Conservation (phyloP, 2,888 invertebrate genomes). For the Erannis defoliaria region DNA sequence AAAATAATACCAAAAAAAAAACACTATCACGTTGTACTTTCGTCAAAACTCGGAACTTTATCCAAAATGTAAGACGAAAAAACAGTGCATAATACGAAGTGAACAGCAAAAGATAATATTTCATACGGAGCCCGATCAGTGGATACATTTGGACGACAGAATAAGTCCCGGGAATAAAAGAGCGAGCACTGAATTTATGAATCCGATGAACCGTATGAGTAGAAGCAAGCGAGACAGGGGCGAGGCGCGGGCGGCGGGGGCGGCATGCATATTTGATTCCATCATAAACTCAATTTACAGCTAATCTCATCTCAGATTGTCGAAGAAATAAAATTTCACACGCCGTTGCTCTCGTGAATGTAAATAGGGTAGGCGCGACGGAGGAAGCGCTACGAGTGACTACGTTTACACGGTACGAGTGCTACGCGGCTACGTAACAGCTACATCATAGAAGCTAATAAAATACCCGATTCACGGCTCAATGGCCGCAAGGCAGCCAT, state of each 20-base stretch:
- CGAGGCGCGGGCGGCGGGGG: constrained; percentile 41
- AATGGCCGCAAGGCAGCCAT: no score
- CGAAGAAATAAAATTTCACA: constrained; percentile 86
- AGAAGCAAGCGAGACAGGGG: constrained; percentile 40
- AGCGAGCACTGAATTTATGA: constrained; percentile 70
- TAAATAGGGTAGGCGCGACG: constrained; percentile 67
- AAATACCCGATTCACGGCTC: no score
- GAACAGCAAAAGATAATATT: constrained; percentile 53
- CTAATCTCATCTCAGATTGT: constrained; percentile 85
- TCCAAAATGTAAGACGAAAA: constrained; percentile 16
- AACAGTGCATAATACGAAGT: constrained; percentile 1
- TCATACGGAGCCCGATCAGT: constrained; percentile 58
- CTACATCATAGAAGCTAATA: constrained; percentile 8
- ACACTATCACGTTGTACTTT: no score
- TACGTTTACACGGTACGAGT: no score
- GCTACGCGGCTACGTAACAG: constrained; percentile 26
- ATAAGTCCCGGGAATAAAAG: constrained; percentile 63
- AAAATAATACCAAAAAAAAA: no score
- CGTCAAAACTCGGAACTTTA: background rate
- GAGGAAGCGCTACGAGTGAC: constrained; percentile 33
- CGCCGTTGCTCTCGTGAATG: constrained; percentile 77
- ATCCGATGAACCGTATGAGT: constrained; percentile 72
- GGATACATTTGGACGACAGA: constrained; percentile 65
- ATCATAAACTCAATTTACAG: constrained; percentile 85
- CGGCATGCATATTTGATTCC: constrained; percentile 82